These are phyloP conservation scores for Idaea biselata DNA, from an alignment of 2,888 invertebrate species.

Conservation along the genomic window DNA sequence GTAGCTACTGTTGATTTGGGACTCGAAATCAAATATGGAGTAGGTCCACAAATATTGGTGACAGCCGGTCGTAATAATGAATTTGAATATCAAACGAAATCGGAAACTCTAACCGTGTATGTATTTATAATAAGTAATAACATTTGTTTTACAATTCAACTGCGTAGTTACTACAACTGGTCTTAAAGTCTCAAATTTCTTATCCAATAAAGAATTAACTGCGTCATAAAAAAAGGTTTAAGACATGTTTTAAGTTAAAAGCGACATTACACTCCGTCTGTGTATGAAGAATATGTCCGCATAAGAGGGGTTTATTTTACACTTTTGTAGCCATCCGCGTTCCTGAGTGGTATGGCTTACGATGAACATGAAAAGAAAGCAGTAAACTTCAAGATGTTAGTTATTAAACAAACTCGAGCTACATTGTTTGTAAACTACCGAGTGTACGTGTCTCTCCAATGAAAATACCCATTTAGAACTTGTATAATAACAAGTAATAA, in stretches of 20 bases:
- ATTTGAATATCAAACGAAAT: slow-evolving; percentile 1
- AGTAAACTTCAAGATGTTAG: not conserved
- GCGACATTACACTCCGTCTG: not conserved
- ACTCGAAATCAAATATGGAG: slow-evolving; percentile 4
- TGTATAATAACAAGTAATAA: not conserved
- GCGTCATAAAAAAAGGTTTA: not conserved
- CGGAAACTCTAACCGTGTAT: not conserved
- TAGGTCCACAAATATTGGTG: slow-evolving; percentile 1
- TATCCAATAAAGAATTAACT: not conserved
- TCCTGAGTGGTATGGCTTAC: not conserved
- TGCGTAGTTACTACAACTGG: not conserved
- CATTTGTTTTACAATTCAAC: not conserved
- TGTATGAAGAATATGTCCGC: not conserved
- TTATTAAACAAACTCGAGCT: not conserved
- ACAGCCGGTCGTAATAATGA: not conserved
- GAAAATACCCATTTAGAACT: not conserved
- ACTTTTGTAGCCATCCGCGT: not conserved
- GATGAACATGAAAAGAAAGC: slow-evolving; percentile 1
- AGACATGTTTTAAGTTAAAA: not conserved
- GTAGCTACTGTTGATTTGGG: slow-evolving; percentile 21
- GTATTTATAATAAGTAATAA: not conserved
- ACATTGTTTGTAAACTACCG: not conserved
- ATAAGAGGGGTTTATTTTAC: not conserved
- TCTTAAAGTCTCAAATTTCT: not conserved
- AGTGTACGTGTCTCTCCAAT: not conserved